These are phyloP conservation scores for Acronicta psi DNA, from an alignment of 2,888 invertebrate species.

Conservation along the genomic window DNA sequence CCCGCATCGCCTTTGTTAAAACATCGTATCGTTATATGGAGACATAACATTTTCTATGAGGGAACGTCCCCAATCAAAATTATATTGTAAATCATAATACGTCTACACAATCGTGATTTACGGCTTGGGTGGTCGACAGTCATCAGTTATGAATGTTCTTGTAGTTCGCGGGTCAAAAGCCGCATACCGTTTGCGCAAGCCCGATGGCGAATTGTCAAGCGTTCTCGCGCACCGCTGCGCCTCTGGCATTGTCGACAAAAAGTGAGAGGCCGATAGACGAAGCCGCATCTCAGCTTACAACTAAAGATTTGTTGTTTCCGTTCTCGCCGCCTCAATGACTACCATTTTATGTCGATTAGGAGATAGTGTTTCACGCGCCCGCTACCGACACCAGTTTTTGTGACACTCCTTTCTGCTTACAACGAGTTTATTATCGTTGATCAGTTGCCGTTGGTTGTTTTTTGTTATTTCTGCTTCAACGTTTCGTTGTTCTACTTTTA, in stretches of 20 bases:
- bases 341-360: slow-evolving; percentile 88
- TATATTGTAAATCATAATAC: slow-evolving; percentile 76
- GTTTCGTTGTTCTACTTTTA: slow-evolving; percentile 67
- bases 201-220: slow-evolving; percentile 79
- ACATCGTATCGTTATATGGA: slow-evolving; percentile 60
- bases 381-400: slow-evolving; percentile 87
- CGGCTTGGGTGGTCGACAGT: slow-evolving; percentile 81
- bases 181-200: slow-evolving; percentile 76
- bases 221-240: slow-evolving; percentile 61
- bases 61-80: slow-evolving; percentile 77
- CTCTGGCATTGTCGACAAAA: slow-evolving; percentile 73
- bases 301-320: slow-evolving; percentile 87
- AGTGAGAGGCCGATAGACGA: slow-evolving; percentile 78
- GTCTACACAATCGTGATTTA: slow-evolving; percentile 65
- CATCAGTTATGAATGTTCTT: slow-evolving; percentile 73
- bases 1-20: slow-evolving; percentile 66
- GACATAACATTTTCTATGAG: slow-evolving; percentile 70
- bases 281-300: slow-evolving; percentile 79
- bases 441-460: slow-evolving; percentile 73
- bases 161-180: slow-evolving; percentile 79
- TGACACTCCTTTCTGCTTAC: slow-evolving; percentile 83
- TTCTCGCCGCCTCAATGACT: slow-evolving; percentile 86
- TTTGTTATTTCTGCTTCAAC: slow-evolving; percentile 64
- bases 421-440: slow-evolving; percentile 84
- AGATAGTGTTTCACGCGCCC: slow-evolving; percentile 87